A percentile compares a stretch with the other conserved stretches of the same genome.
Conservation (phyloP, 2,113 vertebrate species). For the Stercorarius parasiticus region DNA sequence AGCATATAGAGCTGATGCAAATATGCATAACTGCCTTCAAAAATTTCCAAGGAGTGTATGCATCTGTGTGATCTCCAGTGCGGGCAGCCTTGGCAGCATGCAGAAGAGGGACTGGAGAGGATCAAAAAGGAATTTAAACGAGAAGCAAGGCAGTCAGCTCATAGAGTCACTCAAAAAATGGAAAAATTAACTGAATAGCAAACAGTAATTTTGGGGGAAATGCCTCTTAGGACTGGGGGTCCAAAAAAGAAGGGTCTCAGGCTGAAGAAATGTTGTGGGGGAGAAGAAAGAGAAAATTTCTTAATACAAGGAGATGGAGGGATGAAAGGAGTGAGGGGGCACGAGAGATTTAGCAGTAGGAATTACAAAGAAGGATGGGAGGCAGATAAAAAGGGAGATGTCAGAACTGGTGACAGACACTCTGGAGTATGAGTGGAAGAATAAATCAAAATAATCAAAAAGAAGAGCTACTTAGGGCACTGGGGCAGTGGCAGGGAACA, state of each 20-base stretch:
- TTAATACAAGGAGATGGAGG: background rate
- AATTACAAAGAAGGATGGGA: background rate
- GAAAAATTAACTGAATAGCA: background rate
- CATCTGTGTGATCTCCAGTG: background rate
- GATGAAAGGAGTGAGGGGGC: background rate
- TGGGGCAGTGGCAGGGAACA: background rate
- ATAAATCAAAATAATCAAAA: conserved; percentile 7
- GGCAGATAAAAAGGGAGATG: background rate
- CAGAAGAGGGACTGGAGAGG: background rate
- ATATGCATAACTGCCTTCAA: background rate
- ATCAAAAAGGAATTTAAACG: background rate
- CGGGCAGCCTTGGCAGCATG: background rate
- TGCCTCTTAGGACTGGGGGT: background rate
- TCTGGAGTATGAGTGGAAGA: background rate
- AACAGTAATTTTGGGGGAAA: background rate
- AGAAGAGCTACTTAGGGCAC: background rate
- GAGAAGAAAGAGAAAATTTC: background rate
- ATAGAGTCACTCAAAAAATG: background rate
- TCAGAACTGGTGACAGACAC: background rate
- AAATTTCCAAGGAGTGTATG: background rate
- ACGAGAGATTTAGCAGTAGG: background rate
- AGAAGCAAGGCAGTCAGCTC: background rate
- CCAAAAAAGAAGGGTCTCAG: background rate
- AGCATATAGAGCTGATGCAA: background rate
- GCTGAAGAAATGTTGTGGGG: background rate